These are phyloP conservation scores for Leguminivora glycinivorella DNA, from an alignment of 1,140 invertebrate genomes.

Conservation along the genomic window DNA sequence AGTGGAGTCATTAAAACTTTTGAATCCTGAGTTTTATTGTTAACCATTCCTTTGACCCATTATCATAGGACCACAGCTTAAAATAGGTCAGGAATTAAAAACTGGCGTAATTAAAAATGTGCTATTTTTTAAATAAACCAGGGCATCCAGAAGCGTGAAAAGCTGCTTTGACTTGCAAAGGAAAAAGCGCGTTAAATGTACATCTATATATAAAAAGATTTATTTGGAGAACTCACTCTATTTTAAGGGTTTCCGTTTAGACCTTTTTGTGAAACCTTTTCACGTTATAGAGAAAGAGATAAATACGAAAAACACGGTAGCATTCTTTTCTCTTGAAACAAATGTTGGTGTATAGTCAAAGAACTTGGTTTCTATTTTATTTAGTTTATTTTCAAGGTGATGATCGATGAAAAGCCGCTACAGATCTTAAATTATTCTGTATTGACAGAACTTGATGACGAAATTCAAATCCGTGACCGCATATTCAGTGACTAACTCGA, in stretches of 20 bases:
- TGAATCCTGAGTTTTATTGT: too few relatives aligned
- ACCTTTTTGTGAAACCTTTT: background rate
- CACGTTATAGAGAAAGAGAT: background rate
- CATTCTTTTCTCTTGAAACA: too few relatives aligned
- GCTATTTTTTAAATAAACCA: conserved; percentile 1
- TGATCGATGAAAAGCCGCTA: too few relatives aligned
- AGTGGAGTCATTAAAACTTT: too few relatives aligned
- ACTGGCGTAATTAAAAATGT: background rate
- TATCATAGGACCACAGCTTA: too few relatives aligned
- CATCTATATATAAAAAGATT: background rate
- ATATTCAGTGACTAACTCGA: too few relatives aligned
- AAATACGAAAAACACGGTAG: background rate
- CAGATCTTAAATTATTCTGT: too few relatives aligned
- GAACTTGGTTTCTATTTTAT: too few relatives aligned
- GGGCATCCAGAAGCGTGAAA: background rate
- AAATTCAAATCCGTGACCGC: too few relatives aligned
- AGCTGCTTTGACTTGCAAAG: background rate
- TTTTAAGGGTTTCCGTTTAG: background rate
- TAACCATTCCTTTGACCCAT: background rate
- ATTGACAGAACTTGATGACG: too few relatives aligned
- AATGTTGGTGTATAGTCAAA: too few relatives aligned
- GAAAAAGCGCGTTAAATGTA: background rate
- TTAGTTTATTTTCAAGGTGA: too few relatives aligned
- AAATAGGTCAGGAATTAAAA: background rate
- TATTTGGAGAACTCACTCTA: background rate